Base-by-base conservation (phyloP, 2,113 vertebrate genomes). In the Porphyrio hochstetteri region DNA sequence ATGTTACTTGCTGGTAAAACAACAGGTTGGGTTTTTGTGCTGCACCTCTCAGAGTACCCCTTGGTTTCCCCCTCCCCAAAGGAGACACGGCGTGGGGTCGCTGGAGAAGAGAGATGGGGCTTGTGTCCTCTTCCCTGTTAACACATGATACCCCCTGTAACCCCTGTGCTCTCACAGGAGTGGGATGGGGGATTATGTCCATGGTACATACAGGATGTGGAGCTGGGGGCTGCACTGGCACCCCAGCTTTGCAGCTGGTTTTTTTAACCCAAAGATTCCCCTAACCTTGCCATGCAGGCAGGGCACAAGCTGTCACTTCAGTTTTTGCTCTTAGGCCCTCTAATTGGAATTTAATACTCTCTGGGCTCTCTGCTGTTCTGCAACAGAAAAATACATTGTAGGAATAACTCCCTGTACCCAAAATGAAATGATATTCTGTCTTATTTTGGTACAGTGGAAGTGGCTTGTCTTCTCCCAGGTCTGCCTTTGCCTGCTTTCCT, bases 241-340 rank as follows among this genome's bases (percentile, higher is more conserved):
- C 28, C 59, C 21, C 19, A 2, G 14, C 17, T 48, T 28, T 77
- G 17, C 59, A 85, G 4, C 29, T 17, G 11, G 15, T 2, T 24
- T 56, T 68, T 38, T 67, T 59, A 85, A 72, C 50, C 28, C n/a
- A 17, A 44, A 65, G 19, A 13, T 42, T 31, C 19, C n/a, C 42
- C 60, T 48, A 42, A 16, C 38, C 31, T 70, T 48, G 24, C 72
- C 50, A 8, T 23, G 61, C 72, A 50, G 31, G 29, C 16, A 59
- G 13, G 65, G 65, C 48, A 53, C 4, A 16, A 74, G 14, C 42
- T 82, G 28, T 9, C 20, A 42, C 71, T 59, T 40, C 31, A 29
- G 48, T 20, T 71, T 44, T 59, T 83, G 29, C n/a, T 74, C 11
- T 94, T 93, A 74, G 44, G 88, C 72, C 94, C 69, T 79, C 20